Conservation (phyloP, 2,797 vertebrate species). For the Hemitrygon akajei region DNA sequence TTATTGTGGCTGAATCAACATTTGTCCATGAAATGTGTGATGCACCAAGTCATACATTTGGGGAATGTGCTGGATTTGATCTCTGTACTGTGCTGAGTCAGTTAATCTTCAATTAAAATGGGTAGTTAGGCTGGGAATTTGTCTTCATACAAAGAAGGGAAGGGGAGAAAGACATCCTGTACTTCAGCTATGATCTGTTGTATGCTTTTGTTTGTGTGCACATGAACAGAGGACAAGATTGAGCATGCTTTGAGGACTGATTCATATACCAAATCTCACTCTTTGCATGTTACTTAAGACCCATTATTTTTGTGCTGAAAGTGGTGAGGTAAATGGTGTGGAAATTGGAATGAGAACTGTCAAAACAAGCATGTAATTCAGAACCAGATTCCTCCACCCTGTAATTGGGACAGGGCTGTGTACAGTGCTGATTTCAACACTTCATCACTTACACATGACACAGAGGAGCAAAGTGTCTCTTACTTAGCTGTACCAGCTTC, state of each 20-base stretch:
- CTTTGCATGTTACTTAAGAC: not conserved
- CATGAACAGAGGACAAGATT: not conserved
- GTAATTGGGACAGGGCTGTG: not conserved
- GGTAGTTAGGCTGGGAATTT: not conserved
- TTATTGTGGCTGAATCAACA: not conserved
- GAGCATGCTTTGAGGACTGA: not conserved
- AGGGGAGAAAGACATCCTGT: not conserved
- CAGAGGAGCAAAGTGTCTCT: not conserved
- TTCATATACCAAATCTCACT: not conserved
- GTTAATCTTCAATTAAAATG: not conserved
- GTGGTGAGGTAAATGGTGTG: not conserved
- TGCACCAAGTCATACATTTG: not conserved
- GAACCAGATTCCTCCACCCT: not conserved
- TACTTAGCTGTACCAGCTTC: not conserved
- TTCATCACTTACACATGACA: not conserved
- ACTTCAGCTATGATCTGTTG: not conserved
- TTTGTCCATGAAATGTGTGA: not conserved
- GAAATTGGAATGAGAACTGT: not conserved
- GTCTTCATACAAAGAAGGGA: not conserved
- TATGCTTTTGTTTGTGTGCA: not conserved
- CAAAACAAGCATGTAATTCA: not conserved
- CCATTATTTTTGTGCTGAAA: not conserved
- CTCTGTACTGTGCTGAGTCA: not conserved
- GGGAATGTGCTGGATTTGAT: not conserved
- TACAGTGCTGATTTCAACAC: not conserved